phyloP scores from a whole-genome alignment of 2,113 vertebrate species.

The Pterophyllum scalare region DNA sequence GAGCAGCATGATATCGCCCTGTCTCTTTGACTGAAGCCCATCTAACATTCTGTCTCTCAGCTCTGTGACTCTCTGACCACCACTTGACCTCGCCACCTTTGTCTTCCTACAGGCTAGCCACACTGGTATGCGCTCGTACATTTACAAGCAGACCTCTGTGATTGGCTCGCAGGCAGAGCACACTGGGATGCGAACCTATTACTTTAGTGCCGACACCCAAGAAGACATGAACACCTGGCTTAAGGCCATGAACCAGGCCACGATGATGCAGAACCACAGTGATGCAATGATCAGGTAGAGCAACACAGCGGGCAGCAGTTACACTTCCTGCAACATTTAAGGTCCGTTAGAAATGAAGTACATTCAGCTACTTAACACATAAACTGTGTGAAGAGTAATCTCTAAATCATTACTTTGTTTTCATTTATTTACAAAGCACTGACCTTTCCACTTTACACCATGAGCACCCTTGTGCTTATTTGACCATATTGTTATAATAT shows the following conservation, averaged over 20 bases:
- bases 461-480: slow-evolving; percentile 13
- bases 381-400: too few species aligned
- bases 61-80: neutral
- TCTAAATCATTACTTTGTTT: neutral
- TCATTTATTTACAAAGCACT: too few species aligned
- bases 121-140: slow-evolving; percentile 90
- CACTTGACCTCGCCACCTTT: slow-evolving; percentile 35
- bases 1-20: slow-evolving; percentile 48
- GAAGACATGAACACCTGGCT: slow-evolving; percentile 96
- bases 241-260: slow-evolving; percentile 92
- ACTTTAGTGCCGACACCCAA: slow-evolving; percentile 94
- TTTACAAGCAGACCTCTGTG: slow-evolving; percentile 87
- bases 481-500: too few species aligned
- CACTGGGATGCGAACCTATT: slow-evolving; percentile 94
- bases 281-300: slow-evolving; percentile 67
- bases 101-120: slow-evolving; percentile 86
- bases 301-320: neutral
- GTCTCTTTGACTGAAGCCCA: slow-evolving; percentile 22
- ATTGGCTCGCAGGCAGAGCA: slow-evolving; percentile 92
- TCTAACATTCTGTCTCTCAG: neutral
- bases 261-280: slow-evolving; percentile 85
- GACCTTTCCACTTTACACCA: neutral
- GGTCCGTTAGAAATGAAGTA: neutral
- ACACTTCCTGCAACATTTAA: too few species aligned
- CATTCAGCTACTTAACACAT: neutral